Evolutionary conservation across 2,113 vertebrate species (phyloP).

Genomic region (Tragelaphus buxtoni): DNA sequence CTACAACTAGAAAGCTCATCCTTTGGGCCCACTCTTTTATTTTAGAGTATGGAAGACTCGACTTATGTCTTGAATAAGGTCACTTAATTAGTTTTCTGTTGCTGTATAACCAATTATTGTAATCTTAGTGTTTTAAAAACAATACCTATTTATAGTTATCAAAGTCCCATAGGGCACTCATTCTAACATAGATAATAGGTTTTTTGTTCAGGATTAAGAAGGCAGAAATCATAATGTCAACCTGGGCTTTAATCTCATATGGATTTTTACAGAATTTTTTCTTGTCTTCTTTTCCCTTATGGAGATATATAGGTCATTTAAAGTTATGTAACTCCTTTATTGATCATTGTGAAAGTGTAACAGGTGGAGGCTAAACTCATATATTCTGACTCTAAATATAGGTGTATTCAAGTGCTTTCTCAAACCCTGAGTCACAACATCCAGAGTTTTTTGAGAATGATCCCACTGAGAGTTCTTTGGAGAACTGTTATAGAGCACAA

Average conservation of each 20-base stretch:
- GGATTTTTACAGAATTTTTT: not conserved
- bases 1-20: not conserved
- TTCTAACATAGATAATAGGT: not conserved
- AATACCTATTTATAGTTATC: not conserved
- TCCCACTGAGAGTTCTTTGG: not conserved
- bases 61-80: not conserved
- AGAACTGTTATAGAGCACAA: not conserved
- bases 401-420: not conserved
- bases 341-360: not conserved
- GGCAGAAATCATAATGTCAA: not conserved
- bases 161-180: not conserved
- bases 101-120: not conserved
- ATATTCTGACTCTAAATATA: not conserved
- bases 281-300: not conserved
- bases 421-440: not conserved
- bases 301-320: not conserved
- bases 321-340: not conserved
- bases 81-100: not conserved
- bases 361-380: not conserved
- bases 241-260: not conserved
- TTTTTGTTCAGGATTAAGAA: not conserved
- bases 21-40: not conserved
- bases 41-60: not conserved
- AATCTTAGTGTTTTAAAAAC: not conserved
- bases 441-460: not conserved